These are phyloP conservation scores for Parthenolecanium corni DNA, from an alignment of 2,888 invertebrate genomes.

Conservation along the genomic window DNA sequence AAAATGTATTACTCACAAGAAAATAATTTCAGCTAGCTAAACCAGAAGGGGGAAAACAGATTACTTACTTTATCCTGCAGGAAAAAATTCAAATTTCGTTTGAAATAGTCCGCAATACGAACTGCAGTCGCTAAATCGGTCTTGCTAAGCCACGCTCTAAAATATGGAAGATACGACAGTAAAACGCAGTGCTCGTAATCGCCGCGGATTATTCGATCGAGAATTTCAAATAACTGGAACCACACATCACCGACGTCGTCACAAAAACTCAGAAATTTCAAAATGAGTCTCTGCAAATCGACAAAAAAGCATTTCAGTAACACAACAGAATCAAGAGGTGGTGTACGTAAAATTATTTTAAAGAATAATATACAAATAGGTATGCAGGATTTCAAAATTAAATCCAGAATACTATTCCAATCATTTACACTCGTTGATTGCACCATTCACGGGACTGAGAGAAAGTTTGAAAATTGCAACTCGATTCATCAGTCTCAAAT, in stretches of 20 bases:
- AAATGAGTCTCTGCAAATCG: constrained; percentile 50
- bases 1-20: too few relatives aligned
- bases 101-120: constrained; percentile 13
- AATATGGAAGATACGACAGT: constrained; percentile 47
- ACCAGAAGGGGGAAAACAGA: too few relatives aligned
- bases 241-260: constrained; percentile 45
- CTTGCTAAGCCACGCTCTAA: constrained; percentile 43
- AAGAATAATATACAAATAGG: too few relatives aligned
- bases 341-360: background rate
- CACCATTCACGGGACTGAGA: too few relatives aligned
- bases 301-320: background rate
- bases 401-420: too few relatives aligned
- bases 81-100: constrained; percentile 16
- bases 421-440: too few relatives aligned
- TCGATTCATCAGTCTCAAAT: too few relatives aligned
- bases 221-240: constrained; percentile 48
- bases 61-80: constrained; percentile 23
- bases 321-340: background rate
- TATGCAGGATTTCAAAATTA: too few relatives aligned
- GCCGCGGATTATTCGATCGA: constrained; percentile 48
- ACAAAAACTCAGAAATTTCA: constrained; percentile 53
- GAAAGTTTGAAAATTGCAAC: too few relatives aligned
- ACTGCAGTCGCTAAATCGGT: constrained; percentile 8
- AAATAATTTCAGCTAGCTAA: too few relatives aligned
- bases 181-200: constrained; percentile 45